These are phyloP conservation scores for Drosophila formosana DNA, from an alignment of 2,888 invertebrate genomes.

Conservation along the genomic window DNA sequence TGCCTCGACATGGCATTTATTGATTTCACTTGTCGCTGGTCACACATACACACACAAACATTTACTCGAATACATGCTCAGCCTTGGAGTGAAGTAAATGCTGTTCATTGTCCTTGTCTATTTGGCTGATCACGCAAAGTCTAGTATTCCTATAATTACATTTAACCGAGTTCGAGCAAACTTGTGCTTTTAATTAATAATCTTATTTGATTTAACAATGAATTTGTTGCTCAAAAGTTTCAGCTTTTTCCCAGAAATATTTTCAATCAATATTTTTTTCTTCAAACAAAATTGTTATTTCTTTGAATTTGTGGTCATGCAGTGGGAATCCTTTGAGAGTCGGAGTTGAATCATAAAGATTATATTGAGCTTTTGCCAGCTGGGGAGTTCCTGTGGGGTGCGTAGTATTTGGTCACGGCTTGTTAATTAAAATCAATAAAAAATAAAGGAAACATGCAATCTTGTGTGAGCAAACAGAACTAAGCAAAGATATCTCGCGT, in stretches of 20 bases:
- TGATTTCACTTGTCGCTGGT: conserved; percentile 49
- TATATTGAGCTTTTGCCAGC: not conserved
- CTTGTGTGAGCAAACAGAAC: conserved; percentile 13
- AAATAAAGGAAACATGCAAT: conserved; percentile 27
- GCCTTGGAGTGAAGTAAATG: conserved; percentile 16
- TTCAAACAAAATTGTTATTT: conserved; percentile 2
- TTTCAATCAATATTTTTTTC: not conserved
- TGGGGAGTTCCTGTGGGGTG: not conserved
- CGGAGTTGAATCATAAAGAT: not conserved
- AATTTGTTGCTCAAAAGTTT: conserved; percentile 6
- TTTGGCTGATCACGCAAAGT: conserved; percentile 38
- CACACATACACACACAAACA: conserved; percentile 26
- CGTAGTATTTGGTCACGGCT: conserved; percentile 8
- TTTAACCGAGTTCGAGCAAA: conserved; percentile 5
- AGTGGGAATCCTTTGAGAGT: conserved; percentile 3
- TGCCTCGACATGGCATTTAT: conserved; percentile 60
- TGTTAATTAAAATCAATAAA: conserved; percentile 19
- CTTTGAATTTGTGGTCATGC: conserved; percentile 1
- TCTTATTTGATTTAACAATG: conserved; percentile 8
- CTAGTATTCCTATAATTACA: conserved; percentile 24
- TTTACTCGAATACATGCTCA: conserved; percentile 4
- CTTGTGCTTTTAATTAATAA: conserved; percentile 17
- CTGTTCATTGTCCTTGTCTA: conserved; percentile 31
- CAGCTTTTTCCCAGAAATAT: not conserved
- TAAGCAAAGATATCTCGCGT: not conserved